Evolutionary conservation across 1,140 invertebrate species (phyloP), one percentile per base, ranked within the genome.

Genomic region (Nomia melanderi): DNA sequence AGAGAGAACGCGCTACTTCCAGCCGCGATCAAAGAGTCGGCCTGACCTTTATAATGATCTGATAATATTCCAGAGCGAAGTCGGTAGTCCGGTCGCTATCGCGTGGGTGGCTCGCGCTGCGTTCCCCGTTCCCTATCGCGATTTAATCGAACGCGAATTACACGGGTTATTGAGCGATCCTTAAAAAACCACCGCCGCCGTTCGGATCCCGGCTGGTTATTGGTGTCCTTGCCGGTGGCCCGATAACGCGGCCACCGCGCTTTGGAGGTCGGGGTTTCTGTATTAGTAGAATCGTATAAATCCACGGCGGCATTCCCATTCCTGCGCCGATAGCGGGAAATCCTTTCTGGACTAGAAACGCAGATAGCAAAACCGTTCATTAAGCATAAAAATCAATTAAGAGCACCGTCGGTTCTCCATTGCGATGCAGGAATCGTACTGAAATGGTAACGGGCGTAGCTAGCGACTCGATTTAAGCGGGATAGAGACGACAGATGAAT

Each of bases 21-120:
- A 33, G 29, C 29, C 17, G 1, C 57, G 31, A 36, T 33, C 31
- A 11, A 1, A 5, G 29, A 31, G 29, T 31, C 17, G 11, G n/a
- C 17, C 12, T 33, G 31, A 36, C 31, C 20, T 65, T 25, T 39
- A 7, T 23, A 65, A 65, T 47, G 47, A 65, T 31, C 47, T 31
- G 71, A 74, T 74, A 74, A 74, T 74, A 65, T 31, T 82, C 67
- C 53, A 36, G 41, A 53, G 50, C 63, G 65, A 78, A 82, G 33
- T 77, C 67, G 63, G 79, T 81, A 81, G 81, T 66, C 81, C 41
- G 62, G 36, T 54, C 66, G 73, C 41, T 67, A 77, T 36, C 47
- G 79, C 79, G 81, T 82, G 81, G 81, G 81, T 74, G 81, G 69
- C 33, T 50, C n/a, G 54, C 41, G 60, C 9, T 44, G 44, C 60